These are phyloP conservation scores for Caenorhabditis wallacei DNA, from an alignment of 2,888 invertebrate genomes.

Conservation along the genomic window DNA sequence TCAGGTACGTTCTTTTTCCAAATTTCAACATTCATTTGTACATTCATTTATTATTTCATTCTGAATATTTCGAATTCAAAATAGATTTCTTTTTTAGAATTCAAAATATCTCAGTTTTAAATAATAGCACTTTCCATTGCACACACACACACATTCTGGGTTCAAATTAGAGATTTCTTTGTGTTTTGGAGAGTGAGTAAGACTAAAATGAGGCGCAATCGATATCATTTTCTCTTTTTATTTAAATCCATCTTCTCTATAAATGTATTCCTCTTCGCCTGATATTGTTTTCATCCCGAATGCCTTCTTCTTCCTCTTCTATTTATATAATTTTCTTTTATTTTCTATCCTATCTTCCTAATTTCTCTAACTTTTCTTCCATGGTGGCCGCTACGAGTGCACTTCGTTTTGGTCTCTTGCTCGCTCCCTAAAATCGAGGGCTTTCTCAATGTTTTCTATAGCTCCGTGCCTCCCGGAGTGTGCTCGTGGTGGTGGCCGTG, in stretches of 20 bases:
- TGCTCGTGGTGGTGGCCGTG: conserved; percentile 65
- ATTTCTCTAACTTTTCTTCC: conserved; percentile 22
- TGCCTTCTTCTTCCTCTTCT: conserved; percentile 20
- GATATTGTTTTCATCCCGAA: not conserved
- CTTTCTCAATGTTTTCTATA: conserved; percentile 25
- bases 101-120: not conserved
- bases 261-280: not conserved
- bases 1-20: conserved; percentile 71
- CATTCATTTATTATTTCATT: conserved; percentile 11
- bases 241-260: conserved; percentile 18
- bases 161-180: conserved; percentile 14
- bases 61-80: conserved; percentile 7
- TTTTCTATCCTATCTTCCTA: conserved; percentile 13
- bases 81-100: not conserved
- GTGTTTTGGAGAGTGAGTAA: conserved; percentile 56
- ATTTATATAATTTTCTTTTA: not conserved
- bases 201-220: conserved; percentile 59
- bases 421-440: conserved; percentile 46
- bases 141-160: conserved; percentile 51
- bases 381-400: conserved; percentile 59
- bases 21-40: conserved; percentile 40
- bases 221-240: conserved; percentile 33
- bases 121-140: conserved; percentile 46
- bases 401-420: conserved; percentile 61
- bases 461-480: conserved; percentile 44